These are phyloP conservation scores for Alcedo quadribrachys DNA, from an alignment of 2,797 vertebrate genomes.

Conservation along the genomic window DNA sequence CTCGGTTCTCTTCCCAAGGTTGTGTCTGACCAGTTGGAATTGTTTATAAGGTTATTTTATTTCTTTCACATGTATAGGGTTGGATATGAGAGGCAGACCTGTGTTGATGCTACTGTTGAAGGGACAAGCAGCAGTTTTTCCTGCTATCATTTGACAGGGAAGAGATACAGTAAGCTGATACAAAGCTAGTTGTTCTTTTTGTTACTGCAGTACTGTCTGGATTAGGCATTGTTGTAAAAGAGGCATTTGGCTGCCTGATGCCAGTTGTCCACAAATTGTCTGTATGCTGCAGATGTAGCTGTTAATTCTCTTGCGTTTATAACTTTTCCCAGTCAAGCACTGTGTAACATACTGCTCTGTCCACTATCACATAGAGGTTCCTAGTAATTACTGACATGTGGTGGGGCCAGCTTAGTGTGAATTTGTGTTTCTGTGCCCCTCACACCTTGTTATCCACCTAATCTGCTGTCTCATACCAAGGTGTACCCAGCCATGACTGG, in stretches of 20 bases:
- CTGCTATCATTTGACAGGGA: background rate
- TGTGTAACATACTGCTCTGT: background rate
- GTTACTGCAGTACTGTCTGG: background rate
- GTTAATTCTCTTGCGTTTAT: background rate
- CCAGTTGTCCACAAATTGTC: slow-evolving; percentile 25
- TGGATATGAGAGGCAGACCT: background rate
- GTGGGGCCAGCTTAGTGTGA: background rate
- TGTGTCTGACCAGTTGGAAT: background rate
- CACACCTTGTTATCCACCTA: background rate
- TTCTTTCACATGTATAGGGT: background rate
- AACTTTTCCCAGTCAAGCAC: background rate
- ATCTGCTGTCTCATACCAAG: background rate
- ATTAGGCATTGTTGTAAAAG: slow-evolving; percentile 41
- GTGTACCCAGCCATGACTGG: background rate
- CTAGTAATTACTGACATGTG: background rate
- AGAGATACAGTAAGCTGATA: background rate
- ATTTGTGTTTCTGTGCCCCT: background rate
- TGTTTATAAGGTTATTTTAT: background rate
- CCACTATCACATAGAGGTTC: background rate
- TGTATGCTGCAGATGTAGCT: background rate
- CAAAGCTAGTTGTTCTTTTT: slow-evolving; percentile 46
- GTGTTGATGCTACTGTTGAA: background rate
- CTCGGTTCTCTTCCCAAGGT: background rate
- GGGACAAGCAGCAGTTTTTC: background rate
- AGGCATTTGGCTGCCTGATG: slow-evolving; percentile 35